Base-by-base conservation (phyloP, 1,140 invertebrate species). In the Chlorops oryzae region DNA sequence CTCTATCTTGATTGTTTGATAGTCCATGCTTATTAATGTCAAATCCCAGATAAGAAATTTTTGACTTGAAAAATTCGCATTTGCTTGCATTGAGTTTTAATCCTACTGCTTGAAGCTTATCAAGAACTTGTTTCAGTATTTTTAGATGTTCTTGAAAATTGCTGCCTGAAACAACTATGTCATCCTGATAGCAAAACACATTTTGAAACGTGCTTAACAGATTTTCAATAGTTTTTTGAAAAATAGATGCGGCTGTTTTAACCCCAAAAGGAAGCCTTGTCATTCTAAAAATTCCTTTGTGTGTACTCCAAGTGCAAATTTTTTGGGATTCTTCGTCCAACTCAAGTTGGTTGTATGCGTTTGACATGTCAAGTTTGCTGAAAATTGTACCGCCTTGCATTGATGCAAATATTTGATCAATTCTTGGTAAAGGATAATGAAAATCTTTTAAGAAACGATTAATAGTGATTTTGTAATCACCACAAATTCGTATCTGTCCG, bases 41-140 rank as follows among this genome's bases (percentile, higher is more conserved):
- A 55, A 63, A 67, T 2, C 73, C 71, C 13, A 74, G 49, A 49
- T 63, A 71, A 7, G 51, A 50, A 12, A 74, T 55, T 56, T 57
- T 59, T 12, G 54, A 20, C 58, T 67, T 50, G 34, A 72, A 62
- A 49, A 72, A 68, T 13, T 50, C 54, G 59, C 61, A 63, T 51
- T 62, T 65, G 20, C 27, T 44, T n/a, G 56, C 28, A 25, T 61
- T 62, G 27, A 68, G 50, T 17, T 49, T 59, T 5, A 65, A 37
- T 1, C 57, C 63, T 15, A 23, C 48, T 41, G 21, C 47, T 46
- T 34, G 18, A 54, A 55, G 32, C 54, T 34, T 41, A 47, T 50
- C 18, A 52, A 50, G 40, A 56, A 57, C 27, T 51, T 34, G 27
- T 47, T 47, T 42, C 55, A 44, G 47, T 56, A 61, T 43, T 24